Evolutionary conservation across 2,797 vertebrate genomes (phyloP).

Genomic region (Peromyscus eremicus): DNA sequence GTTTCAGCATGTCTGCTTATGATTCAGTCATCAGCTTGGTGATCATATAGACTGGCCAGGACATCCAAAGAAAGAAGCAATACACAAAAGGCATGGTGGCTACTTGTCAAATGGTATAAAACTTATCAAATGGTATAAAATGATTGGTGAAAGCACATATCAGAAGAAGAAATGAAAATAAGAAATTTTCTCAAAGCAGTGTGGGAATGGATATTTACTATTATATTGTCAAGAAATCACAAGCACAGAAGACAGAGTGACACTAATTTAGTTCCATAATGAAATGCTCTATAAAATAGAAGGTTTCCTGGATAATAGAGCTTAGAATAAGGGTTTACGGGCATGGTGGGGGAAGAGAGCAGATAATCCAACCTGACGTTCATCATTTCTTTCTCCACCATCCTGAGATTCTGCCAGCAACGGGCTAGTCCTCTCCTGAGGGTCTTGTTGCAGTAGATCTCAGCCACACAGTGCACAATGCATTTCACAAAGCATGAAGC

Average conservation of each 20-base stretch:
- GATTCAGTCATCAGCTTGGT: background rate
- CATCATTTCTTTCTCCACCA: background rate
- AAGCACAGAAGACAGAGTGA: background rate
- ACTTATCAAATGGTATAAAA: background rate
- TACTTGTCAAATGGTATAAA: background rate
- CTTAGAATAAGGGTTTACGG: background rate
- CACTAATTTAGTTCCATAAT: background rate
- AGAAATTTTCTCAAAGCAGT: constrained; percentile 18
- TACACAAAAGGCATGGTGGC: background rate
- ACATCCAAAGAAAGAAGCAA: background rate
- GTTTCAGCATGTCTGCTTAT: constrained; percentile 14
- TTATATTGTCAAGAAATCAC: background rate
- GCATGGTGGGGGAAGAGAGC: background rate
- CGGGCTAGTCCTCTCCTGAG: background rate
- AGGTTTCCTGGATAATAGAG: background rate
- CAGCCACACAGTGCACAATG: rapidly evolving
- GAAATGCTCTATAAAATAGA: background rate
- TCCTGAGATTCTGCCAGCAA: background rate
- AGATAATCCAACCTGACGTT: background rate
- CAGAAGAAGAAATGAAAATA: background rate
- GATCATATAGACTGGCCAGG: background rate
- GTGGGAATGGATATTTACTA: background rate
- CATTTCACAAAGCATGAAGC: background rate
- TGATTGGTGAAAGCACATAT: background rate
- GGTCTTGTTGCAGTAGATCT: background rate